Evolutionary conservation across 2,113 vertebrate genomes (phyloP), one percentile per base, ranked within the genome.

Genomic region (Phocoena sinus): DNA sequence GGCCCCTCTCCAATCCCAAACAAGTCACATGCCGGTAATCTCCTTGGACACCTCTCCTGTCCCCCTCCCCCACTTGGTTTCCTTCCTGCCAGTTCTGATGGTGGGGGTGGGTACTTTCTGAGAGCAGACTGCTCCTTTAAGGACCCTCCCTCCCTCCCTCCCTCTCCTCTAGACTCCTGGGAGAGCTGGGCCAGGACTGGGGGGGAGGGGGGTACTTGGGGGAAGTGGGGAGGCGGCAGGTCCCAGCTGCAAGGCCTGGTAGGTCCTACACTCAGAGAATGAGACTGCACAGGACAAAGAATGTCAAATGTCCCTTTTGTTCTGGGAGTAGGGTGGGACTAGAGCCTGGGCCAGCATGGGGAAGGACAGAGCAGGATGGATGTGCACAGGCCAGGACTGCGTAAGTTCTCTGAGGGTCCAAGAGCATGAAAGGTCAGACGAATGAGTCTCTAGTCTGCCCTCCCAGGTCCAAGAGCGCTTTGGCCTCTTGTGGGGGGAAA

Each of bases 61-160:
- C n/a, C 18, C 18, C 23, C 36, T 80, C 70, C 89, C 68, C 50
- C 8, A 25, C 58, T 56, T 41, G 58, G 56, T 88, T 96, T 95
- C 92, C 83, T 97, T 96, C 93, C 91, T 41, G 85, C 56, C n/a
- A n/a, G 5, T 88, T 88, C 41, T 36, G 56, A 26, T 38, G 82
- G 71, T 76, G 53, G 89, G 38, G 15, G 70, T 38, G n/a, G 6
- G 70, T 47, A 7, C 21, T 63, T 68, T 96, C 47, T 25, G 76
- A 97, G 91, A 89, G 92, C 17, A 47, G 73, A 62, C 73, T 68
- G 82, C 79, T 97, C 96, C 97, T 71, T 94, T 97, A 95, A 96
- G 85, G 41, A 58, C 36, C 14, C 53, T 76, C 50, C 92, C 79
- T 63, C 41, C 79, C 82, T 77, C 65, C 17, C 21, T 53, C n/a